Percentiles rank a stretch among this genome's conserved stretches.
Conservation (phyloP, 2,113 vertebrate species). For the Platichthys flesus region DNA sequence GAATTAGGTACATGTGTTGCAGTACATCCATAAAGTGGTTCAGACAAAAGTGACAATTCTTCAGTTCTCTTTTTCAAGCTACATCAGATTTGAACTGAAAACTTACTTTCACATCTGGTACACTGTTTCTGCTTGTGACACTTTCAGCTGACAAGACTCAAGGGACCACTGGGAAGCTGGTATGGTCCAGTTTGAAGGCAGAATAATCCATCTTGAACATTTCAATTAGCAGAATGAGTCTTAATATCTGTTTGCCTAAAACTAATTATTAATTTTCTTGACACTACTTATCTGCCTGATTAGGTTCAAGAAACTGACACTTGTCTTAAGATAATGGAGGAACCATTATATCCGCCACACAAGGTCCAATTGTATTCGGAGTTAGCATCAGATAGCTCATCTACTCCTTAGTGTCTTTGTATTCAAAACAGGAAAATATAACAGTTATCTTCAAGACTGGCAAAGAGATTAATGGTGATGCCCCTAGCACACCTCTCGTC, state of each 20-base stretch:
- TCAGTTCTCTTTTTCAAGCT: not conserved
- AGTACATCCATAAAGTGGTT: slow-evolving; percentile 1
- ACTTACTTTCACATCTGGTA: not conserved
- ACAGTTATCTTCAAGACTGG: not conserved
- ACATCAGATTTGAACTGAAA: not conserved
- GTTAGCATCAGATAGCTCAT: not conserved
- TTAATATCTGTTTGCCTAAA: not conserved
- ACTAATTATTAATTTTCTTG: not conserved
- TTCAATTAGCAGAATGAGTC: not conserved
- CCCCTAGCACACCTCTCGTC: not conserved
- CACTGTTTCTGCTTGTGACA: not conserved
- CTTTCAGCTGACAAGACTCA: slow-evolving; percentile 2
- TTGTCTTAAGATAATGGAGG: not conserved
- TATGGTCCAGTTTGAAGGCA: not conserved
- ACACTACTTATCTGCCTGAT: not conserved
- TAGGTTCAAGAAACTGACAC: not conserved
- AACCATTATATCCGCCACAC: not conserved
- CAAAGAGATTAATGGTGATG: not conserved
- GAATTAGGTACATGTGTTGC: slow-evolving; percentile 28
- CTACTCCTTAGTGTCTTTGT: not conserved
- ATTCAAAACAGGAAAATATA: not conserved
- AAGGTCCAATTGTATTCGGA: not conserved
- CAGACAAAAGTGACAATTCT: not conserved
- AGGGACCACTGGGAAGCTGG: not conserved
- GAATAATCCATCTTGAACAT: not conserved